Evolutionary conservation across 2,113 vertebrate genomes (phyloP).

Genomic region (Eleginops maclovinus): DNA sequence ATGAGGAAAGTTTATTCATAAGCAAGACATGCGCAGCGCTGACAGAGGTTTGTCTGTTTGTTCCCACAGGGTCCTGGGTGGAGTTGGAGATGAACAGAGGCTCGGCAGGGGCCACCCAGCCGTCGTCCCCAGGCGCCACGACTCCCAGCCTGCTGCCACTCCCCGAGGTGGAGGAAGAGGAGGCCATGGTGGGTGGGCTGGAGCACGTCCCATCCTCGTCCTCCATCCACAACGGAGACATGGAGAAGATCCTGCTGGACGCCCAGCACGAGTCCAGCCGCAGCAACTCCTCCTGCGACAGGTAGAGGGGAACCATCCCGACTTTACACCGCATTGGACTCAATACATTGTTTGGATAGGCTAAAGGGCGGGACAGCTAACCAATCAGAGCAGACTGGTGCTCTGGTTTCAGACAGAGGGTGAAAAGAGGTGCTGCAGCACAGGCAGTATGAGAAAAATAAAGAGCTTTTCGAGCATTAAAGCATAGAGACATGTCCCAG

Average conservation of each 20-base stretch:
- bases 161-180: constrained; percentile 80
- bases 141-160: constrained; percentile 74
- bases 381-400: too few relatives aligned
- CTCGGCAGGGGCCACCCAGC: constrained; percentile 38
- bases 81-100: constrained; percentile 94
- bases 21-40: not conserved
- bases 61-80: constrained; percentile 94
- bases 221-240: constrained; percentile 98
- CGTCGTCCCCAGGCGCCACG: constrained; percentile 35
- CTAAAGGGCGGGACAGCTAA: too few relatives aligned
- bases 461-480: too few relatives aligned
- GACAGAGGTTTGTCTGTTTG: not conserved
- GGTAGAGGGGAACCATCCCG: too few relatives aligned
- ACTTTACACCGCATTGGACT: too few relatives aligned
- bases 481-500: too few relatives aligned
- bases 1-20: not conserved
- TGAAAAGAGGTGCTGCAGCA: too few relatives aligned
- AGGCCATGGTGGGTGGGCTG: constrained; percentile 85
- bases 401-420: too few relatives aligned
- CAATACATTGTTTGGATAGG: too few relatives aligned
- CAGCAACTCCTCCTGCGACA: constrained; percentile 98
- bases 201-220: constrained; percentile 97
- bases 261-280: constrained; percentile 98
- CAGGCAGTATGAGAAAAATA: too few relatives aligned
- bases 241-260: constrained; percentile 98